These are phyloP conservation scores for Nemurella pictetii DNA, from an alignment of 2,888 invertebrate genomes.

Conservation along the genomic window DNA sequence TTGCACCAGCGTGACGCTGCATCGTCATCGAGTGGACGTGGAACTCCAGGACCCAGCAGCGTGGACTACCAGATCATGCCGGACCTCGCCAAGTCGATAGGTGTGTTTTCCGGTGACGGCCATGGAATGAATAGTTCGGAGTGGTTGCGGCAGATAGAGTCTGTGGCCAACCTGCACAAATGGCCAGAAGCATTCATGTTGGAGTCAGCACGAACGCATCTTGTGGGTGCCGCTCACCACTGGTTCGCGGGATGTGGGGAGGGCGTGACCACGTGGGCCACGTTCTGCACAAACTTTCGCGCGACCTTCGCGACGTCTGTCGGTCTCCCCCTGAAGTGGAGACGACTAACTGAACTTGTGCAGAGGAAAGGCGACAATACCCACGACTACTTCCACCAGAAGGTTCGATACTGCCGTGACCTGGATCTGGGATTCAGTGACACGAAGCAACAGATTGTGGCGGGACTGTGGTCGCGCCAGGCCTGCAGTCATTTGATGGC, in stretches of 20 bases:
- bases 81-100: neutral
- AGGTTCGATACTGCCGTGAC: neutral
- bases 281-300: neutral
- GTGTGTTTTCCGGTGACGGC: neutral
- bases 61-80: neutral
- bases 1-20: no score
- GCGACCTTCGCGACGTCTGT: neutral
- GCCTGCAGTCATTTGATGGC: neutral
- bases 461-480: neutral
- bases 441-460: slow-evolving; percentile 5
- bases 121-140: neutral
- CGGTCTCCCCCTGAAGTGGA: neutral
- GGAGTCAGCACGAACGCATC: neutral
- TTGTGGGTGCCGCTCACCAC: neutral
- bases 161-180: neutral
- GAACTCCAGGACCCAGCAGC: no score
- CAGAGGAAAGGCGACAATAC: slow-evolving; percentile 7
- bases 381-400: neutral
- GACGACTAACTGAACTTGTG: neutral
- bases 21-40: no score
- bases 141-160: neutral
- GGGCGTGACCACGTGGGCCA: neutral
- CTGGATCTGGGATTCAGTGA: slow-evolving; percentile 3
- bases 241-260: neutral
- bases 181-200: neutral